These are phyloP conservation scores for Bryconaethiops microstoma DNA, from an alignment of 2,797 vertebrate genomes.

Conservation along the genomic window DNA sequence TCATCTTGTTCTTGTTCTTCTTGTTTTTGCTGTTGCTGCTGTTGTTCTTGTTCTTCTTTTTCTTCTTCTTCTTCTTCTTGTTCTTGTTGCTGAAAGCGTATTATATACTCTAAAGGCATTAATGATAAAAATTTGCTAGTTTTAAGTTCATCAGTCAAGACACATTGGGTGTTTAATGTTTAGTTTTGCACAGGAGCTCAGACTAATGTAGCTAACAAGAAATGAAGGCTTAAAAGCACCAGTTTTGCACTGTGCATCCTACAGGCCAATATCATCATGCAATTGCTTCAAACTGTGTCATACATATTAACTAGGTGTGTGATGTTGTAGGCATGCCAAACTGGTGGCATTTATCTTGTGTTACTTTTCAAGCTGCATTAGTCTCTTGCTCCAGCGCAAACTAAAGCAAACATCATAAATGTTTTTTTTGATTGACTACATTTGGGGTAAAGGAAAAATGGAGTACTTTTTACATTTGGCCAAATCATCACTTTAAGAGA, in stretches of 20 bases:
- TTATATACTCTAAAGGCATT: conserved; percentile 43
- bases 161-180: background rate
- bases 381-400: background rate
- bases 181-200: background rate
- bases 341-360: background rate
- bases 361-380: background rate
- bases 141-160: background rate
- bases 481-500: background rate
- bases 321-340: background rate
- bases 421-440: background rate
- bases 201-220: background rate
- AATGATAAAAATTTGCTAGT: conserved; percentile 13
- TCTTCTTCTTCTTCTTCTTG: background rate
- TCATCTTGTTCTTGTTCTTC: background rate
- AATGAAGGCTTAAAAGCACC: background rate
- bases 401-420: background rate
- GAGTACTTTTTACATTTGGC: background rate
- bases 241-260: background rate
- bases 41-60: background rate
- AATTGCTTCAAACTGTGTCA: background rate
- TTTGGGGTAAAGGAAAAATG: background rate
- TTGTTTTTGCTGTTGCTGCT: background rate
- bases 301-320: background rate
- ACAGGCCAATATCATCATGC: background rate
- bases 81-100: background rate